Base-by-base conservation (phyloP, 2,888 invertebrate genomes). In the Eulithis prunata region DNA sequence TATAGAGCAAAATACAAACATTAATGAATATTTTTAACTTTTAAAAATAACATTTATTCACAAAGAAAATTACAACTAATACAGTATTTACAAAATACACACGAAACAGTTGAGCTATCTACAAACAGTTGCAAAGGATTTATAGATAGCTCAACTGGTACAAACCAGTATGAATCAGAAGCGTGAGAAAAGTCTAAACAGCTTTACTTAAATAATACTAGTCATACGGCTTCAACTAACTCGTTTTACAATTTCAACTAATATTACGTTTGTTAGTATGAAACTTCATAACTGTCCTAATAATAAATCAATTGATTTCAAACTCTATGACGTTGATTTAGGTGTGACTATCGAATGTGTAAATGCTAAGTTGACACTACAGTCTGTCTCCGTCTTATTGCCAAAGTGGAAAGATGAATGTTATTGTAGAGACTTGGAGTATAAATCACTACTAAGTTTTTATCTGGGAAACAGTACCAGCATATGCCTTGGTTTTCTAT, bases 161-260 rank as follows among this genome's bases (percentile, higher is more conserved):
- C 21, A 21, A 21, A 21, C 2, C 21, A 2, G 21, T 21, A 21
- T 2, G 1, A 21, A 21, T 21, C 21, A 2, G 21, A 21, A 21
- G 21, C 21, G 21, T 21, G 21, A 41, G 28, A 10, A 59, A 1
- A 21, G 46, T 63, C 11, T 10, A 41, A 14, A 47, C 32, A 62
- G 76, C 76, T 75, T 12, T 28, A 73, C 71, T 72, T 73, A 75
- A n/a, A 62, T 64, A 72, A 76, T 60, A 79, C 85, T 85, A 85
- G 85, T 85, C 85, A 85, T 75, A 76, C 75, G 77, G 81, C 81
- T 81, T 80, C 75, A 77, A 78, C 73, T 74, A 77, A 71, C 71
- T 55, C 38, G 58, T 59, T 57, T 63, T 66, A 56, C 57, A 62
- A 49, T 64, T 60, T 60, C 54, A 59, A 64, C 62, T 64, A 63